These are phyloP conservation scores for Calameuta idolon DNA, from an alignment of 2,888 invertebrate genomes.

Conservation along the genomic window DNA sequence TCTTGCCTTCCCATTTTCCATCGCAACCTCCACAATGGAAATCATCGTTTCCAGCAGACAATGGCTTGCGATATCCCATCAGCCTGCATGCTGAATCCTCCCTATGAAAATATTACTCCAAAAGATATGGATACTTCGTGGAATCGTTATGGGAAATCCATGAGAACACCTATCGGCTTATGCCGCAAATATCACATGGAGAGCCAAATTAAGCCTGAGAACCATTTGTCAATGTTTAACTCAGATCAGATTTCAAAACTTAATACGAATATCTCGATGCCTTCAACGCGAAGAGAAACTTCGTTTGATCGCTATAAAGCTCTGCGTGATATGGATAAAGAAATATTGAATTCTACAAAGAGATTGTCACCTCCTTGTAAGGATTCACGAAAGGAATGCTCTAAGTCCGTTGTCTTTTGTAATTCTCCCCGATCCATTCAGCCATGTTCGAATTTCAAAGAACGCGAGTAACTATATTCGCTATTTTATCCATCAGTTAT, in stretches of 20 bases:
- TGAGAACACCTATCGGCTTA: not conserved
- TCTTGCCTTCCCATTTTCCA: not conserved
- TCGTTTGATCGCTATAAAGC: constrained; percentile 13
- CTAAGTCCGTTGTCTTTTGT: not conserved
- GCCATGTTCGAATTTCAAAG: constrained; percentile 14
- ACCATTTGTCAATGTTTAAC: not conserved
- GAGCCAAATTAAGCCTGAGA: not conserved
- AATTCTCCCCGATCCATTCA: not conserved
- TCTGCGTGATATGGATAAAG: constrained; percentile 34
- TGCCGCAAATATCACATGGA: not conserved
- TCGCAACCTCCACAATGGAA: not conserved
- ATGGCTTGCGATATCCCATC: not conserved
- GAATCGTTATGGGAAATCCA: not conserved
- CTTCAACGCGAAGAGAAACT: not conserved
- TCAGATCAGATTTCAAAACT: not conserved
- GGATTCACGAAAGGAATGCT: not conserved
- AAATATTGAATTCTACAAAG: constrained; percentile 23
- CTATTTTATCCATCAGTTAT: not conserved
- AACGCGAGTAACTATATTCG: not conserved
- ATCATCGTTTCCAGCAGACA: not conserved
- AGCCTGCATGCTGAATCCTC: not conserved
- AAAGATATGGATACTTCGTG: not conserved
- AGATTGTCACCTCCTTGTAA: constrained; percentile 16
- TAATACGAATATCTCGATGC: not conserved
- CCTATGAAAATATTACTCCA: not conserved